Percentiles rank a stretch among this genome's conserved stretches.
These are phyloP conservation scores for Catocala nupta DNA, from an alignment of 2,888 invertebrate genomes.

Conservation along the genomic window DNA sequence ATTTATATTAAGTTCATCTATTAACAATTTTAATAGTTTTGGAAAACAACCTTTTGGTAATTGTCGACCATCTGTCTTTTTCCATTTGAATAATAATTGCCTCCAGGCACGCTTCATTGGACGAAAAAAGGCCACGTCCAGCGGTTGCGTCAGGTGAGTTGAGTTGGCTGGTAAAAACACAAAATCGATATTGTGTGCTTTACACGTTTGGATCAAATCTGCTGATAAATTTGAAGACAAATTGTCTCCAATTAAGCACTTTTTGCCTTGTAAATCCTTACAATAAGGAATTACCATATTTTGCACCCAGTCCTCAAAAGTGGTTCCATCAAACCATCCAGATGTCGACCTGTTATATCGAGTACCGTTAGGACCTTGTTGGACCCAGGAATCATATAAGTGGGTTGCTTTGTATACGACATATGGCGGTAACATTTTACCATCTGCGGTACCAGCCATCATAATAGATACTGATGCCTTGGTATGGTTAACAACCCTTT, in stretches of 20 bases:
- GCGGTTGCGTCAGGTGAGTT: conserved; percentile 27
- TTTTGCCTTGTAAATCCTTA: conserved; percentile 31
- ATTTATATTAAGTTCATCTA: conserved; percentile 27
- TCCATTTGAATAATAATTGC: conserved; percentile 39
- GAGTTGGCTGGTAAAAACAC: conserved; percentile 59
- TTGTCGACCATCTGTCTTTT: conserved; percentile 39
- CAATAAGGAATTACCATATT: too few species aligned
- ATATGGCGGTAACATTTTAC: conserved; percentile 40
- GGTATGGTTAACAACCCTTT: conserved; percentile 27
- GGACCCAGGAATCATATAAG: conserved; percentile 27
- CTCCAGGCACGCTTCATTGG: conserved; percentile 57
- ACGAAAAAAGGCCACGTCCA: conserved; percentile 59
- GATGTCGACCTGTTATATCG: conserved; percentile 43
- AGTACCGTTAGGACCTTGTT: conserved; percentile 29
- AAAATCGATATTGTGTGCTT: conserved; percentile 60
- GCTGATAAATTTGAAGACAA: conserved; percentile 49
- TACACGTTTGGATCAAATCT: conserved; percentile 45
- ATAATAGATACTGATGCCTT: conserved; percentile 36
- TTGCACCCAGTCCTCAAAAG: too few species aligned
- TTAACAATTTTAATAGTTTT: conserved; percentile 31
- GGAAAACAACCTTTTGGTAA: conserved; percentile 44
- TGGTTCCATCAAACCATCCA: too few species aligned
- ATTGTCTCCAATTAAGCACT: conserved; percentile 63
- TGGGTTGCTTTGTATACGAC: conserved; percentile 42
- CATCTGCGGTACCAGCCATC: conserved; percentile 39